These are phyloP conservation scores for Heterotilapia buettikoferi DNA, from an alignment of 2,113 vertebrate genomes.

Conservation along the genomic window DNA sequence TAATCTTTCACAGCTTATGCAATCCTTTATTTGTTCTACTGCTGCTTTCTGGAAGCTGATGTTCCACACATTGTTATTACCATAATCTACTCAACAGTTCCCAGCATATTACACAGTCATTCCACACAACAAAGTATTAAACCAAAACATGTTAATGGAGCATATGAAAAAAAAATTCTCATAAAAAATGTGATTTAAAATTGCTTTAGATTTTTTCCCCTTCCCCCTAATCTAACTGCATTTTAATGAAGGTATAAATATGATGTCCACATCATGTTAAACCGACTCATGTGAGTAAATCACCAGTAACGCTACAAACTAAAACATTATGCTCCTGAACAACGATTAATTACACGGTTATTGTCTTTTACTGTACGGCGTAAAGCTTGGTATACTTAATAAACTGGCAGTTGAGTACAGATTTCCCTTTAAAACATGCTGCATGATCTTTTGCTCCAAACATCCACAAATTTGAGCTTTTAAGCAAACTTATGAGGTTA, in stretches of 20 bases:
- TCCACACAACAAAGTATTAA: background rate
- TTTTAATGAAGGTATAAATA: background rate
- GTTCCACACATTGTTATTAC: background rate
- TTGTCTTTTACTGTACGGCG: background rate
- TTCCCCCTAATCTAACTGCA: background rate
- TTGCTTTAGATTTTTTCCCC: background rate
- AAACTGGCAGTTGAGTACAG: background rate
- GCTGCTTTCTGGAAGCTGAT: background rate
- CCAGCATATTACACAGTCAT: background rate
- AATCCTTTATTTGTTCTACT: background rate
- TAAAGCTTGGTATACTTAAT: background rate
- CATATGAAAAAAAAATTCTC: background rate
- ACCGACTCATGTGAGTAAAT: background rate
- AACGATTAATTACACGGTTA: background rate
- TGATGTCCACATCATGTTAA: background rate
- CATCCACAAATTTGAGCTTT: background rate
- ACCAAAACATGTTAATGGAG: background rate
- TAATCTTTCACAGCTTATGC: background rate
- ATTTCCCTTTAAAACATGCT: background rate
- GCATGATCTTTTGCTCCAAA: background rate
- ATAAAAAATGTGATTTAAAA: background rate
- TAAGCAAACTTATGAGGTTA: background rate
- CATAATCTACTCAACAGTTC: background rate
- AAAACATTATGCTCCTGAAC: background rate
- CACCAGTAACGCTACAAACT: background rate